phyloP scores from a whole-genome alignment of 2,888 invertebrate genomes.

The Crematogaster levior region DNA sequence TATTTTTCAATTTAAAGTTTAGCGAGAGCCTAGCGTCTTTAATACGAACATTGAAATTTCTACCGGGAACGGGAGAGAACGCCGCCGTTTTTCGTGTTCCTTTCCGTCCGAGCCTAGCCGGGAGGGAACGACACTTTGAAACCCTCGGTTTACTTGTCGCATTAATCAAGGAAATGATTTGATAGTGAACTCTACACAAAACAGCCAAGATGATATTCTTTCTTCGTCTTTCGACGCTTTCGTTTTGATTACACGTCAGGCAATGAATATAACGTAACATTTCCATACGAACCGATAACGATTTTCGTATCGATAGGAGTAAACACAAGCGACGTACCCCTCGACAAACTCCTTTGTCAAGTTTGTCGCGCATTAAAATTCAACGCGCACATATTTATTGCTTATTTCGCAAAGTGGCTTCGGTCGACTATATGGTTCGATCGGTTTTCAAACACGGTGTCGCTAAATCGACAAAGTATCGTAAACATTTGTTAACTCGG shows the following conservation, averaged over 20 bases:
- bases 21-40: slow-evolving; percentile 35
- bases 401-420: slow-evolving; percentile 52
- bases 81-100: background rate
- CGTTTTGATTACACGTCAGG: slow-evolving; percentile 42
- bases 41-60: slow-evolving; percentile 30
- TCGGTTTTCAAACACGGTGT: slow-evolving; percentile 45
- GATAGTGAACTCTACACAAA: slow-evolving; percentile 20
- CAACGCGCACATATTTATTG: slow-evolving; percentile 51
- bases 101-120: background rate
- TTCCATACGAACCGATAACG: slow-evolving; percentile 39
- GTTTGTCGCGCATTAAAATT: slow-evolving; percentile 49
- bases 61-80: slow-evolving; percentile 5
- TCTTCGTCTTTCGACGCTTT: slow-evolving; percentile 1
- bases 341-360: slow-evolving; percentile 50
- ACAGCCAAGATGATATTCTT: slow-evolving; percentile 14
- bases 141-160: slow-evolving; percentile 36
- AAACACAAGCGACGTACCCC: slow-evolving; percentile 34
- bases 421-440: slow-evolving; percentile 21
- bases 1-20: slow-evolving; percentile 52
- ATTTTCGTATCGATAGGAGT: slow-evolving; percentile 37
- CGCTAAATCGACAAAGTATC: slow-evolving; percentile 44
- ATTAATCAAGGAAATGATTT: slow-evolving; percentile 44
- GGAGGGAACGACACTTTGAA: background rate
- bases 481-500: slow-evolving; percentile 46
- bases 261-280: slow-evolving; percentile 31